Conservation (phyloP, 2,888 invertebrate species). For the Bhutanitis thaidina region DNA sequence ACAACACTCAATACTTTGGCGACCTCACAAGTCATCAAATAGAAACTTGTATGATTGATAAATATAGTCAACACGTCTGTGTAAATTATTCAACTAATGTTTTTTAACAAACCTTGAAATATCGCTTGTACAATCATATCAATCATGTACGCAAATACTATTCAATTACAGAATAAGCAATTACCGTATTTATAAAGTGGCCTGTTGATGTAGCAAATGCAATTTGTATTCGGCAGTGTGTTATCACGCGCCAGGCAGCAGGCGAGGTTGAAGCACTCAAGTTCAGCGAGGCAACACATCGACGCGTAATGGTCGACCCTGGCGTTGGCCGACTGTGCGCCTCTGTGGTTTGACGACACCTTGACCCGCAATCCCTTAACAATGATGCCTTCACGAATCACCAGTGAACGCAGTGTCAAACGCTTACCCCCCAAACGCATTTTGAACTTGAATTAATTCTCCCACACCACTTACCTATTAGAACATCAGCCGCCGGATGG, state of each 20-base stretch:
- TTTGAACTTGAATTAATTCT: no score
- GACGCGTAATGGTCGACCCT: slow-evolving; percentile 1
- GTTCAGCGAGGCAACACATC: slow-evolving; percentile 6
- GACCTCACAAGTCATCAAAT: no score
- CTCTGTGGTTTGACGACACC: slow-evolving; percentile 7
- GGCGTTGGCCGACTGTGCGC: not conserved
- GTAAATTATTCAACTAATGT: not conserved
- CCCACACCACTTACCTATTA: not conserved
- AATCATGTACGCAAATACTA: not conserved
- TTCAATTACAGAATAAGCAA: slow-evolving; percentile 6
- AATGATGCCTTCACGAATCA: not conserved
- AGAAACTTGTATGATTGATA: no score
- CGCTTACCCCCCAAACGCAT: no score
- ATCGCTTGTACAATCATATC: not conserved
- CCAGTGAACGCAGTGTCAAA: no score
- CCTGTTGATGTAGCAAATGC: slow-evolving; percentile 1
- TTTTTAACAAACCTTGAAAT: not conserved
- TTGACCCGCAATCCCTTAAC: not conserved
- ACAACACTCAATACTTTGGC: not conserved
- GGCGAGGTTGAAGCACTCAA: slow-evolving; percentile 14
- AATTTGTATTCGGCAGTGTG: slow-evolving; percentile 6
- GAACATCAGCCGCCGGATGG: not conserved
- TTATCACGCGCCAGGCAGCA: not conserved
- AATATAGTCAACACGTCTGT: not conserved
- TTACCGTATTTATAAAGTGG: not conserved